Conservation (phyloP, 1,140 invertebrate species). For the Drosophila pseudoananassae region DNA sequence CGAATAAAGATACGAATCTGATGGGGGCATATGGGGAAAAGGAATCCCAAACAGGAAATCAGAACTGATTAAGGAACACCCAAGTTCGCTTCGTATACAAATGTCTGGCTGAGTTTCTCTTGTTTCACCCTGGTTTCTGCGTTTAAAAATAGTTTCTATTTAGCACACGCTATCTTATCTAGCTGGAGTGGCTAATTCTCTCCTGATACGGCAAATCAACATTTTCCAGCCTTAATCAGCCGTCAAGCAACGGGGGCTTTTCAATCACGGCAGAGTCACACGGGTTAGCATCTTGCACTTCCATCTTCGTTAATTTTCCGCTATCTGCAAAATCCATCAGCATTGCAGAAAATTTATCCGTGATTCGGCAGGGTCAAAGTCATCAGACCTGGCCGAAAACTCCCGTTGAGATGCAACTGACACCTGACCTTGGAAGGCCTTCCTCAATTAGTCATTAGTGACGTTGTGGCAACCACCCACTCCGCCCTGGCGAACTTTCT, state of each 20-base stretch:
- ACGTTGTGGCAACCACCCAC: neutral
- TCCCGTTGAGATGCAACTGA: conserved; percentile 10
- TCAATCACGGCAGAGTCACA: neutral
- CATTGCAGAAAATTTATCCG: conserved; percentile 14
- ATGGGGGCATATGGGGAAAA: conserved; percentile 10
- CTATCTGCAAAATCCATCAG: conserved; percentile 44
- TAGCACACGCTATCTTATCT: conserved; percentile 39
- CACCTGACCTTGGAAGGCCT: conserved; percentile 25
- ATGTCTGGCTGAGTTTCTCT: neutral
- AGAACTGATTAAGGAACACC: conserved; percentile 14
- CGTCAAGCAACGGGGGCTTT: neutral
- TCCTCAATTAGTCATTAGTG: conserved; percentile 38
- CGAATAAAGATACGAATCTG: conserved; percentile 26
- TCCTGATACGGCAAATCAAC: conserved; percentile 11
- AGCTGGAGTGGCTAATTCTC: conserved; percentile 7
- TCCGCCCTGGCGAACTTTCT: conserved; percentile 53
- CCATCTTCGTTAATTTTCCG: conserved; percentile 43
- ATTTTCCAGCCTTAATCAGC: conserved; percentile 16
- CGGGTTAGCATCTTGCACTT: conserved; percentile 17
- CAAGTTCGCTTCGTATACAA: neutral
- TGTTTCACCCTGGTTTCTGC: neutral
- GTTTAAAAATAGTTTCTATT: conserved; percentile 15
- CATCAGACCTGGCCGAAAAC: conserved; percentile 42
- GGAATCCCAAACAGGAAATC: conserved; percentile 25
- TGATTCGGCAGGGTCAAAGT: conserved; percentile 45